Conservation (phyloP, 2,888 invertebrate species). For the Trichopoda pennipes region DNA sequence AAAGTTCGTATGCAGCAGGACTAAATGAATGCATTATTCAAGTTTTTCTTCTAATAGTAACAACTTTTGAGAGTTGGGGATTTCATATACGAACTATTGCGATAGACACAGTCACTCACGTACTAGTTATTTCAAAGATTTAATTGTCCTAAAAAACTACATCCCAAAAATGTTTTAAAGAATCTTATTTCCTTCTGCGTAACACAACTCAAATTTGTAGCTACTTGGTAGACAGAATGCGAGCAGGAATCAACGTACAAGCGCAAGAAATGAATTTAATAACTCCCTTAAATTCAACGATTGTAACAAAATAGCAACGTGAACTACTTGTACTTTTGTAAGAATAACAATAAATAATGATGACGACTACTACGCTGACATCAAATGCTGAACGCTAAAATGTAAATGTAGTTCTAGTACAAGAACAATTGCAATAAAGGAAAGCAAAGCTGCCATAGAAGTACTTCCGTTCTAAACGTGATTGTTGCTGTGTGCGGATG, state of each 20-base stretch:
- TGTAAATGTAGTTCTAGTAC: constrained; percentile 35
- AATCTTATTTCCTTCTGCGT: too few relatives aligned
- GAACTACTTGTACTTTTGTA: constrained; percentile 33
- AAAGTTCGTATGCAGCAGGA: too few relatives aligned
- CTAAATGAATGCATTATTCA: too few relatives aligned
- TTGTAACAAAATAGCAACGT: constrained; percentile 26
- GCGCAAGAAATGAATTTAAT: constrained; percentile 27
- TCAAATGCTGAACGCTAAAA: constrained; percentile 39
- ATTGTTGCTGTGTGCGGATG: constrained; percentile 63
- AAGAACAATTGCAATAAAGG: constrained; percentile 55
- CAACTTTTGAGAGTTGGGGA: too few relatives aligned
- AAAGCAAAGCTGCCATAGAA: constrained; percentile 65
- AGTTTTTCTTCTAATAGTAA: too few relatives aligned
- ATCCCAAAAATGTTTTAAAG: too few relatives aligned
- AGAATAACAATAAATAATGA: constrained; percentile 41
- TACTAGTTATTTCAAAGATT: too few relatives aligned
- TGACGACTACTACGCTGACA: constrained; percentile 45
- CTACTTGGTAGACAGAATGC: too few relatives aligned
- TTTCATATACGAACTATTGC: constrained; percentile 11
- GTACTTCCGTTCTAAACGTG: constrained; percentile 65
- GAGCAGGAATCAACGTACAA: too few relatives aligned
- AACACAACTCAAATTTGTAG: too few relatives aligned
- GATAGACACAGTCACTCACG: constrained; percentile 36
- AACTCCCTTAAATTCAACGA: constrained; percentile 39
- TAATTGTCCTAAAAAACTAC: too few relatives aligned